Evolutionary conservation across 2,113 vertebrate species (phyloP).

Genomic region (Corythaixoides concolor): DNA sequence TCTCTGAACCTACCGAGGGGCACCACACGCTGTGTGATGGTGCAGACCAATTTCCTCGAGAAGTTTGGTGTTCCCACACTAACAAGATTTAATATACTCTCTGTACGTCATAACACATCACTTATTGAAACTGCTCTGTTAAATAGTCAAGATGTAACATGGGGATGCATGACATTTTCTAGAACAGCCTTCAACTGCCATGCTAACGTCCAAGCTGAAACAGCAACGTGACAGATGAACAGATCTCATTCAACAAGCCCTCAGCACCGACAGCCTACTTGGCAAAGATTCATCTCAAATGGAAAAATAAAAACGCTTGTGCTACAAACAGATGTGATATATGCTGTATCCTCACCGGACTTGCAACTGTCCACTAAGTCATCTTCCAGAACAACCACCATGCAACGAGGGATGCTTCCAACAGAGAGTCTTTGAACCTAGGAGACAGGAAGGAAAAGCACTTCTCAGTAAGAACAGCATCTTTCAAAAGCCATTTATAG

Average conservation of each 20-base stretch:
- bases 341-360: constrained; percentile 83
- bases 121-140: background rate
- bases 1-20: accelerated
- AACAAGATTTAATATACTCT: background rate
- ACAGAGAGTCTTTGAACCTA: constrained; percentile 93
- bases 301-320: background rate
- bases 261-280: background rate
- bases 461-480: background rate
- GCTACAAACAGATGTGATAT: background rate
- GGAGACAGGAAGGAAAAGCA: background rate
- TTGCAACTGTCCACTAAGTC: constrained; percentile 96
- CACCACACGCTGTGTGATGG: accelerated
- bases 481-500: background rate
- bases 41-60: background rate
- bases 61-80: background rate
- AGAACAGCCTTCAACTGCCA: background rate
- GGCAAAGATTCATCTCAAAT: background rate
- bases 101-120: background rate
- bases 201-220: background rate
- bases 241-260: background rate
- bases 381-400: constrained; percentile 92
- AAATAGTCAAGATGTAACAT: background rate
- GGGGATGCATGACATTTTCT: background rate
- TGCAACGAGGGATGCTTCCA: constrained; percentile 94
- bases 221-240: background rate